Percentiles rank a stretch among this genome's conserved stretches.
Evolutionary conservation across 2,797 vertebrate species (phyloP).

Genomic region (Lutjanus campechanus): DNA sequence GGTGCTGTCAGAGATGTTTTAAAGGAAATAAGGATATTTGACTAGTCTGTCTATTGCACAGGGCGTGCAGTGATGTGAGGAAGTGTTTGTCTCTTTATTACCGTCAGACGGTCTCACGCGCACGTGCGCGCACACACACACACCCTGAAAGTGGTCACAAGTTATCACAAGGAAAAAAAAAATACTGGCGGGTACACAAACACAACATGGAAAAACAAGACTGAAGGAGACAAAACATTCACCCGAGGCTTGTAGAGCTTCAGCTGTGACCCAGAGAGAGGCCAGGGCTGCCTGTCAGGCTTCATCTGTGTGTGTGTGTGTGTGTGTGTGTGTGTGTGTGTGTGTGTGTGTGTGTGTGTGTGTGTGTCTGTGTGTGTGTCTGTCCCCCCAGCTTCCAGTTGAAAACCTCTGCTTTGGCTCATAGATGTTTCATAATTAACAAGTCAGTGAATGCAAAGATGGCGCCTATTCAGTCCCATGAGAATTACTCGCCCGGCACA

Average conservation of each 20-base stretch:
- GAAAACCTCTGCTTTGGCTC: too few relatives aligned
- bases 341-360: neutral
- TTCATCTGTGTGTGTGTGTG: constrained; percentile 6
- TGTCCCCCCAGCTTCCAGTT: neutral
- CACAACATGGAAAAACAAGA: constrained; percentile 19
- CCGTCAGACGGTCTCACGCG: constrained; percentile 1
- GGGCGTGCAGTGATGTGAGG: neutral
- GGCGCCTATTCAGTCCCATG: too few relatives aligned
- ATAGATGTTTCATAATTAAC: too few relatives aligned
- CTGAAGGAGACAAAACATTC: constrained; percentile 54
- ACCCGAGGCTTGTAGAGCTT: constrained; percentile 22
- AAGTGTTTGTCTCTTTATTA: neutral
- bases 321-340: neutral
- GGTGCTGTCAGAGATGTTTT: neutral
- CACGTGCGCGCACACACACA: neutral
- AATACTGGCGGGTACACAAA: constrained; percentile 34
- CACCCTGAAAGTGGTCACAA: constrained; percentile 16
- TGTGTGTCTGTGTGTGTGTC: neutral
- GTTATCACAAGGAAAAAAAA: constrained; percentile 36
- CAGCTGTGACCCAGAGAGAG: constrained; percentile 43
- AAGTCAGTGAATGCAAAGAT: too few relatives aligned
- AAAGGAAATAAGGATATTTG: neutral
- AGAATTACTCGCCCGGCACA: too few relatives aligned
- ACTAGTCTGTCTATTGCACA: neutral
- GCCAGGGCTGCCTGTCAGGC: neutral